A percentile compares a stretch with the other conserved stretches of the same genome.
Conservation (phyloP, 2,888 invertebrate species). For the Adelognathus sp. region DNA sequence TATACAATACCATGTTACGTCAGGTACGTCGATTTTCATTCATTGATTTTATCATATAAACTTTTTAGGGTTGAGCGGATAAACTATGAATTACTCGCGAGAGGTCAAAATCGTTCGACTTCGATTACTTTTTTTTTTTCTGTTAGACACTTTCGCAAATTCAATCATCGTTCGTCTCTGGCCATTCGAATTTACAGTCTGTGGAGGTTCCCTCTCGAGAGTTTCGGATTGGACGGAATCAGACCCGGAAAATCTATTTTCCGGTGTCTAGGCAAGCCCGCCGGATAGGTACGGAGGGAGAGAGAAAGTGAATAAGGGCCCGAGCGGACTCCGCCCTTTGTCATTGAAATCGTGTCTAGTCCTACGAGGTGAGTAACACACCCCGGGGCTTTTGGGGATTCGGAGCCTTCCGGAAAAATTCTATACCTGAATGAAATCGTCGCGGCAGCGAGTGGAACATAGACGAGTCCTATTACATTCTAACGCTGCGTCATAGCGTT, state of each 20-base stretch:
- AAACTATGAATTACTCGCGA: not conserved
- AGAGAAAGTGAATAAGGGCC: not conserved
- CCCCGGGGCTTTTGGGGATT: constrained; percentile 24
- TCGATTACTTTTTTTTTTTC: not conserved
- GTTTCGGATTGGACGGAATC: constrained; percentile 22
- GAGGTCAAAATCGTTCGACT: not conserved
- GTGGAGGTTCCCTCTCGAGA: not conserved
- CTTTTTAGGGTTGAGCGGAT: too few species aligned
- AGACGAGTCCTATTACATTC: constrained; percentile 6
- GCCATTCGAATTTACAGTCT: constrained; percentile 11
- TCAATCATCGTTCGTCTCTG: not conserved
- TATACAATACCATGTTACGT: too few species aligned
- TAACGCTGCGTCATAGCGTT: not conserved
- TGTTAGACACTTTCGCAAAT: not conserved
- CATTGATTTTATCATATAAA: too few species aligned
- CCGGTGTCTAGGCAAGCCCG: not conserved
- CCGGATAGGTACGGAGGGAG: not conserved
- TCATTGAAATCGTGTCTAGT: constrained; percentile 33
- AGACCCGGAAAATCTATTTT: constrained; percentile 39
- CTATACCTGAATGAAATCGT: not conserved
- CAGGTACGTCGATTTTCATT: too few species aligned
- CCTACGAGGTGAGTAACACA: constrained; percentile 8
- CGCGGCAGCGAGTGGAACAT: not conserved
- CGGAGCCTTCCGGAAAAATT: constrained; percentile 48
- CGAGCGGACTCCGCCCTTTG: constrained; percentile 46